Conservation (phyloP, 2,113 vertebrate species). For the Rana temporaria region DNA sequence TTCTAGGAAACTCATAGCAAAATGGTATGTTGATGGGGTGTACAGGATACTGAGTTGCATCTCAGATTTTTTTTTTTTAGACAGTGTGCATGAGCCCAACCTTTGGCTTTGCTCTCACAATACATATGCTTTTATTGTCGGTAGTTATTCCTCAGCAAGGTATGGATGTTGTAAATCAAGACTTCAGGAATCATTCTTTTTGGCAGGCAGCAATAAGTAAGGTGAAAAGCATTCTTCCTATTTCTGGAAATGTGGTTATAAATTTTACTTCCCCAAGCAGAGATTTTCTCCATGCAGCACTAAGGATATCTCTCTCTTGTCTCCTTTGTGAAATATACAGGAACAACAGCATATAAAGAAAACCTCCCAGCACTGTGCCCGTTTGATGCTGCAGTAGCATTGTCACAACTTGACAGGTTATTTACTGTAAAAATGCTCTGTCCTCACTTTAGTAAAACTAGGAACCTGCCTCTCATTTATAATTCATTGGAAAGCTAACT, state of each 20-base stretch:
- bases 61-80: too few species aligned
- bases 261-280: neutral
- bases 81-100: too few species aligned
- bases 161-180: neutral
- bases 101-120: too few species aligned
- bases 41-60: too few species aligned
- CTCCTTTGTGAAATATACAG: conserved; percentile 8
- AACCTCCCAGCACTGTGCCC: neutral
- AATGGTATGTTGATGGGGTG: too few species aligned
- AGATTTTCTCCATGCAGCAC: neutral
- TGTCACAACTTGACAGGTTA: conserved; percentile 44
- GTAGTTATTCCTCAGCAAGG: neutral
- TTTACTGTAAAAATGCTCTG: conserved; percentile 32
- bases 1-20: too few species aligned
- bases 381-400: conserved; percentile 14
- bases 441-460: conserved; percentile 31
- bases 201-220: conserved; percentile 6
- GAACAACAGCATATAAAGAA: conserved; percentile 12
- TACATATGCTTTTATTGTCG: too few species aligned
- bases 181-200: neutral
- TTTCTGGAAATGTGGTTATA: conserved; percentile 32
- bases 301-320: conserved; percentile 35
- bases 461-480: conserved; percentile 46
- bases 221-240: neutral
- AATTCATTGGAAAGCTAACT: conserved; percentile 38